Percentiles rank a stretch among this genome's conserved stretches.
phyloP scores from a whole-genome alignment of 2,888 invertebrate species.

The Asteroscopus sphinx region DNA sequence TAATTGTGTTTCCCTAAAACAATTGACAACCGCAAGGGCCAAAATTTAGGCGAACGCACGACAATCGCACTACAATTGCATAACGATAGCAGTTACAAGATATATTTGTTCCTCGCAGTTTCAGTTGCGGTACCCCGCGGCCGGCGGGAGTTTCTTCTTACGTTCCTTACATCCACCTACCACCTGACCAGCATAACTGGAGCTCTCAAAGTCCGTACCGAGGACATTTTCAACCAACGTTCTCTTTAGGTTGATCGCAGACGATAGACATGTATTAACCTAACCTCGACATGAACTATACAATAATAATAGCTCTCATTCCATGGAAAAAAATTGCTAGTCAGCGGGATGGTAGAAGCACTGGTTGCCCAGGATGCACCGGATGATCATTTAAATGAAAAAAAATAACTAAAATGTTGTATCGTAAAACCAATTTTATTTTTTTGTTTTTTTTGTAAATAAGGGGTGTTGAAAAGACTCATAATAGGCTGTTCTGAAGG shows the following conservation, averaged over 20 bases:
- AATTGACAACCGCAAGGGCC: neutral
- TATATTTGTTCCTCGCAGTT: slow-evolving; percentile 34
- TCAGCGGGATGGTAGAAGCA: no score
- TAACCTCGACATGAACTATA: no score
- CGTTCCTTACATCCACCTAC: slow-evolving; percentile 77
- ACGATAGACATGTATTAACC: slow-evolving; percentile 11
- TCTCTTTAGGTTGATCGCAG: slow-evolving; percentile 18
- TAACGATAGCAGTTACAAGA: slow-evolving; percentile 10
- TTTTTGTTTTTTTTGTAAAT: no score
- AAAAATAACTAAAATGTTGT: no score
- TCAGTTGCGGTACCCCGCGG: slow-evolving; percentile 71
- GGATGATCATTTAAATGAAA: no score
- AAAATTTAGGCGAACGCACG: neutral
- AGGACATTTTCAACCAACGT: slow-evolving; percentile 49
- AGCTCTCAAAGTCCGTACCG: slow-evolving; percentile 74
- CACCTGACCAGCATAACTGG: slow-evolving; percentile 69
- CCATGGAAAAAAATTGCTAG: no score
- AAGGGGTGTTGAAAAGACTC: no score
- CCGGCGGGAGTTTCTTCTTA: slow-evolving; percentile 84
- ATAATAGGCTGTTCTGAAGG: no score
- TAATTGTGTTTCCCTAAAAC: neutral
- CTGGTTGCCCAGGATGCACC: no score
- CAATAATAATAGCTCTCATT: no score
- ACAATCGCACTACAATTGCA: slow-evolving; percentile 6
- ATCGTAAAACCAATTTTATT: no score